Evolutionary conservation across 2,113 vertebrate species (phyloP), one percentile per base, ranked within the genome.

Genomic region (Proterorhinus semilunaris): DNA sequence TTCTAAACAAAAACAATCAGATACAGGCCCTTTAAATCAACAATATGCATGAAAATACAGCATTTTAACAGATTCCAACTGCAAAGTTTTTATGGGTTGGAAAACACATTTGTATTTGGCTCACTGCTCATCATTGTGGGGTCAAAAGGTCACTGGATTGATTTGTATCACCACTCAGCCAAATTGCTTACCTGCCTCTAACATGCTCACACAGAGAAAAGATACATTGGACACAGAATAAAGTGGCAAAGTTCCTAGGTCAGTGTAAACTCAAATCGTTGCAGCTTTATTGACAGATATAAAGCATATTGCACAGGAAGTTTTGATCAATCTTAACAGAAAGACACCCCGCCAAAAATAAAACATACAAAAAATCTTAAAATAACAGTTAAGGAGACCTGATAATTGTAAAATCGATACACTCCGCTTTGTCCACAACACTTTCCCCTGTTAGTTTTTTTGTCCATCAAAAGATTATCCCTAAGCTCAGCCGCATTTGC

Each of bases 251-350:
- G 4, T 11, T 27, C 6, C 5, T 11, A 58, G 12, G 42, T 45
- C 36, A 45, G 15, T n/a, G 65, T 21, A 15, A 72, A 72, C 68
- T 83, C 62, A 64, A 78, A 81, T 49, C n/a, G 63, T 74, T 59
- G 81, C 70, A 70, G 71, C 68, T 87, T 87, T 91, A 87, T 89
- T 89, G 67, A 86, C 74, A 75, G 62, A 74, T 81, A 83, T 81
- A 84, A 83, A 92, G 80, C 71, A 90, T 91, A 90, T 89, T 89
- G 87, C 89, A 92, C 88, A 87, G 78, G 82, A 89, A 83, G 87
- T 81, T 75, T 81, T 65, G 78, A 82, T 83, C 74, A 82, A 68
- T 55, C 67, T 81, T 17, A 47, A 69, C 53, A 65, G 53, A 82
- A 62, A 74, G 75, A 72, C 59, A 46, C 68, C 66, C 68, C 62